Evolutionary conservation across 2,113 vertebrate species (phyloP), one percentile per base, ranked within the genome.

Genomic region (Coptodon bakossiorum): DNA sequence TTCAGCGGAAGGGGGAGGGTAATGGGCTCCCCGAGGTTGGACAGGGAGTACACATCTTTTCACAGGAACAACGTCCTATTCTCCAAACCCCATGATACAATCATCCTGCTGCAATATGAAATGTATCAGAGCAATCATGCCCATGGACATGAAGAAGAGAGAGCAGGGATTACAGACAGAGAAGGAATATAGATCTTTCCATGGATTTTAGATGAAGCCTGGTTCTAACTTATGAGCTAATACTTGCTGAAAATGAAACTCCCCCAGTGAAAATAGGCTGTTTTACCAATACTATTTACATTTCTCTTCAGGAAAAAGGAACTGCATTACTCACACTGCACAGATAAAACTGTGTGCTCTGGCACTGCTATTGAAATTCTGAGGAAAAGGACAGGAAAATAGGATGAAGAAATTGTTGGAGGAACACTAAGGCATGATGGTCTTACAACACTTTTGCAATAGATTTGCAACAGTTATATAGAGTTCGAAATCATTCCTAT

Each of bases 21-120:
- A 92, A 91, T 79, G 63, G 61, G 13, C 80, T 91, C 83, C 82
- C 59, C n/a, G 50, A 88, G 83, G 82, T 71, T 83, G 48, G 90
- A 88, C 78, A 84, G 13, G 4, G 29, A 80, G 63, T 50, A 83
- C 84, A 88, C 43, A 71, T 90, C 78, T 59, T 86, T 88, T 88
- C 45, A 76, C 63, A 71, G 73, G 63, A 54, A 50, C 61, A 36
- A 54, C 3, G 7, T 19, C 24, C 66, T 57, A 59, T 90, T 88
- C 81, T 80, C 59, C 10, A 3, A 52, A 80, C 48, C 80, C 89
- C 56, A 17, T 56, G 68, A 45, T 76, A 80, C 56, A 92, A 88
- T 91, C 80, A 81, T 85, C 54, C 56, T 6, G 78, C 85, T 22
- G 83, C 79, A 61, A 73, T 82, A 76, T 54, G n/a, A 87, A 50